A percentile compares a stretch with the other conserved stretches of the same genome.
These are phyloP conservation scores for Ceuthmochares aereus DNA, from an alignment of 2,113 vertebrate species.

Conservation along the genomic window DNA sequence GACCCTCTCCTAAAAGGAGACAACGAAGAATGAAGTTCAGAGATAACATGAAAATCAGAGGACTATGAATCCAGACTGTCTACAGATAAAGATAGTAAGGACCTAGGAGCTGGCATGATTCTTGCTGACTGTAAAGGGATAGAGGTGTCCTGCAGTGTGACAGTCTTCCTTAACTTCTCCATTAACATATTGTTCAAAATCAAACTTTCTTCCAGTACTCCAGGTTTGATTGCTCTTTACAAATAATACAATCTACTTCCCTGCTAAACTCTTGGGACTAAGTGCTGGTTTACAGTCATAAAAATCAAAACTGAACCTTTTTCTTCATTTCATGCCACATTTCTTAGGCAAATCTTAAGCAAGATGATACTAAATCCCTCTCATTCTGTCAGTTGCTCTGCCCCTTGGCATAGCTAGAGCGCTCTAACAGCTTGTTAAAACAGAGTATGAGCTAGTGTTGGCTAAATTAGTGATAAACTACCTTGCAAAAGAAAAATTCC, in stretches of 20 bases:
- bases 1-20: background rate
- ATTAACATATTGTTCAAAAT: background rate
- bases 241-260: background rate
- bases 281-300: background rate
- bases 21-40: background rate
- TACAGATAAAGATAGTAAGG: background rate
- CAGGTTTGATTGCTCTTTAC: background rate
- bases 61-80: background rate
- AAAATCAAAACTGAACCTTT: background rate
- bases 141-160: rapidly evolving
- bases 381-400: background rate
- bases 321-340: background rate
- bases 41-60: background rate
- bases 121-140: background rate
- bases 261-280: background rate
- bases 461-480: background rate
- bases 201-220: background rate
- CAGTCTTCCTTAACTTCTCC: background rate
- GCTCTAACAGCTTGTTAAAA: background rate
- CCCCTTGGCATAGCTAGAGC: background rate
- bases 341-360: background rate
- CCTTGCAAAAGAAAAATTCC: background rate
- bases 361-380: background rate
- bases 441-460: background rate
- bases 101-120: background rate